phyloP scores from a whole-genome alignment of 2,888 invertebrate genomes.

The Acleris emargana region DNA sequence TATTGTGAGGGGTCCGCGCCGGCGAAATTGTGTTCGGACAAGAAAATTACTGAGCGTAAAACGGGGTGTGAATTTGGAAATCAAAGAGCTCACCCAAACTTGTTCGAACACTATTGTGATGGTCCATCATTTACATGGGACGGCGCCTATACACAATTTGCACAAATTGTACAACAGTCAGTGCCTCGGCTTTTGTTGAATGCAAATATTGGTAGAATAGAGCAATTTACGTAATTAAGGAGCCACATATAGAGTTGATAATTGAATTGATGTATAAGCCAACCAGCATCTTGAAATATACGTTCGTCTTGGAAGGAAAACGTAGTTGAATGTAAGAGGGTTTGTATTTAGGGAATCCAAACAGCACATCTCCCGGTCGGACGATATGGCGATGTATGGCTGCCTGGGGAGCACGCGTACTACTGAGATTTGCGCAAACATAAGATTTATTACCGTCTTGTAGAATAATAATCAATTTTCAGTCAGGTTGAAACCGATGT shows the following conservation, averaged over 20 bases:
- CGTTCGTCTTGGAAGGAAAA: background rate
- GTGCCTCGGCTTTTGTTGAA: slow-evolving; percentile 57
- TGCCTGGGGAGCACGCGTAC: slow-evolving; percentile 69
- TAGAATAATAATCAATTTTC: slow-evolving; percentile 69
- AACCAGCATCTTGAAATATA: background rate
- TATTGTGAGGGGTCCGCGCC: slow-evolving; percentile 75
- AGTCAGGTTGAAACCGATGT: background rate
- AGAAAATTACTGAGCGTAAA: slow-evolving; percentile 84
- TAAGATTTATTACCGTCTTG: slow-evolving; percentile 72
- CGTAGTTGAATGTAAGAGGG: slow-evolving; percentile 10
- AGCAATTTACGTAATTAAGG: slow-evolving; percentile 23
- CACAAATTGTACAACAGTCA: slow-evolving; percentile 56
- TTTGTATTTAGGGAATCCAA: slow-evolving; percentile 29
- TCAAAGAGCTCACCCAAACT: slow-evolving; percentile 75
- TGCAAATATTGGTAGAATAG: slow-evolving; percentile 43
- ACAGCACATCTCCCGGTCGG: slow-evolving; percentile 25
- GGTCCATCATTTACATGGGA: slow-evolving; percentile 78
- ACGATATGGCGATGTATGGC: slow-evolving; percentile 76
- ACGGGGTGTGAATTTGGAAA: slow-evolving; percentile 81
- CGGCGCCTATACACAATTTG: slow-evolving; percentile 68
- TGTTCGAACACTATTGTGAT: slow-evolving; percentile 72
- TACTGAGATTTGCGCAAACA: slow-evolving; percentile 74
- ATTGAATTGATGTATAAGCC: too few species aligned
- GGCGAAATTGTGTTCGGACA: slow-evolving; percentile 81
- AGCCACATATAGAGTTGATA: too few species aligned